Base-by-base conservation (phyloP, 2,888 invertebrate genomes). In the Ectropis crepuscularia region DNA sequence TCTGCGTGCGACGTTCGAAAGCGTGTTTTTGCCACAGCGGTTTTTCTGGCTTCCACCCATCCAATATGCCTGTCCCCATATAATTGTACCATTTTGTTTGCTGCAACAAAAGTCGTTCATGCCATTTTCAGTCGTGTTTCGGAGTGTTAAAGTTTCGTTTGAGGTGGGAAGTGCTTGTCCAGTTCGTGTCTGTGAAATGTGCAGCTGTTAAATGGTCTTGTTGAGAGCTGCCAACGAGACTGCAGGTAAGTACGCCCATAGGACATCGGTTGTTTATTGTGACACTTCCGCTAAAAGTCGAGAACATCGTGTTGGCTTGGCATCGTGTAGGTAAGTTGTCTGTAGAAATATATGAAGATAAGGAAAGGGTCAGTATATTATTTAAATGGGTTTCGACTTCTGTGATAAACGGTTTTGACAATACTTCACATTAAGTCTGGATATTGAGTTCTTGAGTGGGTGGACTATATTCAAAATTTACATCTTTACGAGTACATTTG, bases 161-260 rank as follows among this genome's bases (percentile, higher is more conserved):
- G 39, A 53, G 54, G 63, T 72, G 63, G 36, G 8, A 43, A 61
- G 50, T 55, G 39, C 8, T 50, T 63, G 55, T 57, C 58, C 60
- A 60, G 61, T 63, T 65, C 57, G 61, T 67, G 59, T 58, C 54
- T 63, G 69, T 61, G 71, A 69, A 75, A 74, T 70, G 73, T 73
- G 72, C 69, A 73, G 70, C 69, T 68, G 67, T 73, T 75, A 75
- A 77, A 74, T 74, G 74, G 74, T 69, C 60, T 70, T 69, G 55
- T 68, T 69, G 67, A 71, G 69, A 76, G 74, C 74, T 77, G 75
- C 73, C 74, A 75, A 71, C 63, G 66, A 71, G 72, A 72, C 68
- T 73, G 67, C 75, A 76, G 72, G 73, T 74, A 70, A 78, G 74
- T 70, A 76, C 77, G 68, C 76, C 75, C 75, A 66, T 64, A 78